Evolutionary conservation across 35 echinoderm and acorn worm species (phyloP).

Genomic region (Holothuria glaberrima): DNA sequence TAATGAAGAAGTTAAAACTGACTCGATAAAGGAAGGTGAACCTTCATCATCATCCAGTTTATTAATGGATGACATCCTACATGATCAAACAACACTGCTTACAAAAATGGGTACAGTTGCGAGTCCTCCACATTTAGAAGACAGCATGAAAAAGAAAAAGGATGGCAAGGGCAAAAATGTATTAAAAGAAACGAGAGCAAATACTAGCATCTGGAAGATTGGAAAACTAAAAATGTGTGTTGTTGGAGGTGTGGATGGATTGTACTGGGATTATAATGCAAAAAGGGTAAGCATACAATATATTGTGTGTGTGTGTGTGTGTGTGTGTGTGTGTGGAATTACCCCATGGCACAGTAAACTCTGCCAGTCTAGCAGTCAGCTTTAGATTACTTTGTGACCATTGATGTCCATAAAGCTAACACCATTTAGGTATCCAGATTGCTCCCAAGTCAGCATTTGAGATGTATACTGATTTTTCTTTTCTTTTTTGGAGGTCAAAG

Average conservation of each 20-base stretch:
- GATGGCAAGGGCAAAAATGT: background rate
- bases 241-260: conserved; percentile 25
- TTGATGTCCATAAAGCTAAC: too few relatives aligned
- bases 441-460: too few relatives aligned
- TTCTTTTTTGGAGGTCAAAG: too few relatives aligned
- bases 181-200: conserved; percentile 7
- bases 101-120: background rate
- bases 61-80: background rate
- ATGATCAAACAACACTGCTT: conserved; percentile 6
- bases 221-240: conserved; percentile 31
- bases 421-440: too few relatives aligned
- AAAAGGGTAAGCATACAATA: conserved; percentile 17
- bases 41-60: background rate
- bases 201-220: conserved; percentile 28
- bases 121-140: background rate
- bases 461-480: too few relatives aligned
- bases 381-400: too few relatives aligned
- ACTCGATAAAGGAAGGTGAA: background rate
- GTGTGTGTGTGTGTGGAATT: background rate
- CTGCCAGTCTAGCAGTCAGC: too few relatives aligned
- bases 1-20: background rate
- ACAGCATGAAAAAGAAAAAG: background rate
- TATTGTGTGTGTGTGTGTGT: background rate
- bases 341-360: too few relatives aligned
- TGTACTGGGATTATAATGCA: conserved; percentile 8